Percentiles rank a stretch among this genome's conserved stretches.
Conservation (phyloP, 2,888 invertebrate genomes). For the Sinentomon sp. region DNA sequence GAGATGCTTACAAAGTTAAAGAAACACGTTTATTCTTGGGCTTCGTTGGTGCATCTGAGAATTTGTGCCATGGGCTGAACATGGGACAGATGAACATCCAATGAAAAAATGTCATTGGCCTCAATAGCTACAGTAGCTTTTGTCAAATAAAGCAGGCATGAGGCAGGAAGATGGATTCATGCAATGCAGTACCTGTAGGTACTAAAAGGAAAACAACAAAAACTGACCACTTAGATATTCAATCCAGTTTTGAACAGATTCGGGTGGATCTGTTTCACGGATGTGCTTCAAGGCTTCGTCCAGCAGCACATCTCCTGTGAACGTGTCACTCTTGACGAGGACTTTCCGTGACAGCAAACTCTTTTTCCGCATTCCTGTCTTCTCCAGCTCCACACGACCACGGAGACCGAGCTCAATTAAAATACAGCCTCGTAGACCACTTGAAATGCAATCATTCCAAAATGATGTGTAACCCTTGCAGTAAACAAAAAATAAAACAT, state of each 20-base stretch:
- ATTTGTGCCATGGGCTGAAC: no score
- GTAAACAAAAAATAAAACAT: no score
- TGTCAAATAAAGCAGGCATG: no score
- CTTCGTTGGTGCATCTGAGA: no score
- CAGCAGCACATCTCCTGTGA: conserved; percentile 86
- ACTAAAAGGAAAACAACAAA: no score
- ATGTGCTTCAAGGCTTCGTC: conserved; percentile 89
- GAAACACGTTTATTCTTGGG: no score
- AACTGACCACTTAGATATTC: conserved; percentile 83
- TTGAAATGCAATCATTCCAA: conserved; percentile 99
- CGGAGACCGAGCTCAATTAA: conserved; percentile 84
- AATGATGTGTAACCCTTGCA: conserved; percentile 90
- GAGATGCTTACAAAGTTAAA: no score
- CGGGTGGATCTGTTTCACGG: conserved; percentile 90
- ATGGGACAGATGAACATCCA: no score
- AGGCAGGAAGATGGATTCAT: not conserved
- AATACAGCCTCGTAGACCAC: conserved; percentile 91
- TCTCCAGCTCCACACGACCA: conserved; percentile 83
- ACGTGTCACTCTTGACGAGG: conserved; percentile 55
- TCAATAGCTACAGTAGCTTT: no score
- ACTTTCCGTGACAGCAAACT: conserved; percentile 65
- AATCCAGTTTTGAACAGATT: conserved; percentile 96
- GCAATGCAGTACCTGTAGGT: conserved; percentile 1
- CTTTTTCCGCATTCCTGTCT: conserved; percentile 83
- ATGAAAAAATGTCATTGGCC: no score